A percentile compares a stretch with the other conserved stretches of the same genome.
These are phyloP conservation scores for Centropus unirufus DNA, from an alignment of 2,113 vertebrate genomes.

Conservation along the genomic window DNA sequence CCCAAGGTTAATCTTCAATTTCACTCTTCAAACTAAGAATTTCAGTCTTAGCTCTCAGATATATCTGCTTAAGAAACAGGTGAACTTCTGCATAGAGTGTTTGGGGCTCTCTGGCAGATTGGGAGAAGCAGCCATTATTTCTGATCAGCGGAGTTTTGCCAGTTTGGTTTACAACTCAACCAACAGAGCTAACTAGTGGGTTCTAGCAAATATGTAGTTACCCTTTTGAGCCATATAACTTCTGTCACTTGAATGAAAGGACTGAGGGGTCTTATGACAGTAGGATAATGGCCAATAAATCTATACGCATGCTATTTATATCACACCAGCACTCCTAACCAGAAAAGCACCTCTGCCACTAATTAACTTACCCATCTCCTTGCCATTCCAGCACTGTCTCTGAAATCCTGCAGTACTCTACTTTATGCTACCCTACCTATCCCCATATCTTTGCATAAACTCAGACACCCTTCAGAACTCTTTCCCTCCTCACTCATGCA, in stretches of 20 bases:
- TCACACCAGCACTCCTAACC: background rate
- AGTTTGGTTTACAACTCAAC: background rate
- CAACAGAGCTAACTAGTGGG: background rate
- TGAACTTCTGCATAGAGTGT: fast-evolving
- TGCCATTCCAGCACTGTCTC: background rate
- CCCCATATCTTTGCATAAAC: background rate
- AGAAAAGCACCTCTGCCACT: too few species aligned
- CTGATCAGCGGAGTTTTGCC: background rate
- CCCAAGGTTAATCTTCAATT: background rate
- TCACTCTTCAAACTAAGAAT: background rate
- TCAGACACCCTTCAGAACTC: background rate
- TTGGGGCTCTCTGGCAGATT: background rate
- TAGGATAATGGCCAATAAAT: background rate
- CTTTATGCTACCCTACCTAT: background rate
- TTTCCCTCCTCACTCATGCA: background rate
- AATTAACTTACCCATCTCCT: background rate
- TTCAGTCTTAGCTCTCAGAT: background rate
- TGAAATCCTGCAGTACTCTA: background rate
- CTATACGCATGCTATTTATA: background rate
- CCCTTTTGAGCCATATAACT: background rate
- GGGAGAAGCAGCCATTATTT: background rate
- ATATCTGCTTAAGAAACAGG: background rate
- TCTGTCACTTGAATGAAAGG: background rate
- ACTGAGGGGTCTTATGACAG: background rate
- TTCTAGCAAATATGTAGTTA: background rate